These are phyloP conservation scores for Odontophorus gujanensis DNA, from an alignment of 2,113 vertebrate genomes.

Conservation along the genomic window DNA sequence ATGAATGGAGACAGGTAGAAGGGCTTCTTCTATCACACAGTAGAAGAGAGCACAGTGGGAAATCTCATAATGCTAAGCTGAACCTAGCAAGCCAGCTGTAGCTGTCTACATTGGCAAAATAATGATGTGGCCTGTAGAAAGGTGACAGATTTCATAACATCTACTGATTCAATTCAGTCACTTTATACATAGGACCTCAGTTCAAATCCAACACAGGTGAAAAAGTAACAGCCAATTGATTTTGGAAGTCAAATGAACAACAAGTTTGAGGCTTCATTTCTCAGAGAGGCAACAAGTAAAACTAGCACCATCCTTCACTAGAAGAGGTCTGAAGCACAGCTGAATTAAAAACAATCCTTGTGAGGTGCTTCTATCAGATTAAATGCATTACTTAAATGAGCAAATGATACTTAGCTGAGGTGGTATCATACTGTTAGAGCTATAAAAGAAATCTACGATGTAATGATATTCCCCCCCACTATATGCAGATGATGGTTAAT, in stretches of 20 bases:
- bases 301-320: background rate
- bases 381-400: background rate
- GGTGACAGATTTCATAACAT: background rate
- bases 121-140: background rate
- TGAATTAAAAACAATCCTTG: background rate
- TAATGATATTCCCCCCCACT: background rate
- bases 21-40: background rate
- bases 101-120: background rate
- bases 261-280: background rate
- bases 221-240: background rate
- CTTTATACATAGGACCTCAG: background rate
- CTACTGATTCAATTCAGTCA: background rate
- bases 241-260: rapidly evolving
- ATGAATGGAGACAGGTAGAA: background rate
- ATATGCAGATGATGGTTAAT: background rate
- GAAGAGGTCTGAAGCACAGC: background rate
- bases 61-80: background rate
- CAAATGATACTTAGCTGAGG: background rate
- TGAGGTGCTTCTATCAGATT: background rate
- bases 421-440: background rate
- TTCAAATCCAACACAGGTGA: background rate
- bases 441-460: background rate
- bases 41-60: background rate
- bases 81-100: background rate
- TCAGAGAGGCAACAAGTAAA: background rate